Percentiles rank a stretch among this genome's conserved stretches.
These are phyloP conservation scores for Drosophila quinaria DNA, from an alignment of 2,888 invertebrate species.

Conservation along the genomic window DNA sequence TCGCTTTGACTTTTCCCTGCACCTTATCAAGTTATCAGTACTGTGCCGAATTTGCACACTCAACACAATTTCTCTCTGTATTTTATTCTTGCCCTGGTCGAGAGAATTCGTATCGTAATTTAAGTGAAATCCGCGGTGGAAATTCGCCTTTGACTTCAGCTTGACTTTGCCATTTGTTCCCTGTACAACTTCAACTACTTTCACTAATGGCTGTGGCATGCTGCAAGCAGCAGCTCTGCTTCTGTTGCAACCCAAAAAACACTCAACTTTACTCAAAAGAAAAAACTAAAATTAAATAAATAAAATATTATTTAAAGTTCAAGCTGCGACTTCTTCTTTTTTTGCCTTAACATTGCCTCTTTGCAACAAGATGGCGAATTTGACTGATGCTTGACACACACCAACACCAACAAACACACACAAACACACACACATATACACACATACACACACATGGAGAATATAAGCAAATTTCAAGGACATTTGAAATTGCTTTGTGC, in stretches of 20 bases:
- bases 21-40: constrained; percentile 17
- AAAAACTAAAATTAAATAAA: background rate
- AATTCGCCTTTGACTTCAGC: constrained; percentile 37
- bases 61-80: constrained; percentile 31
- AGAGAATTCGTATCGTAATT: constrained; percentile 63
- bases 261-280: background rate
- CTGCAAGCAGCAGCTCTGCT: background rate
- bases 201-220: background rate
- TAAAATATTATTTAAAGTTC: constrained; percentile 16
- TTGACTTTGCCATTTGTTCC: constrained; percentile 50
- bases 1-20: background rate
- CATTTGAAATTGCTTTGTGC: constrained; percentile 55
- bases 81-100: constrained; percentile 16
- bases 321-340: constrained; percentile 18
- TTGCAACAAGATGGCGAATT: constrained; percentile 58
- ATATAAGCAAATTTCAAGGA: constrained; percentile 53
- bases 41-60: constrained; percentile 49
- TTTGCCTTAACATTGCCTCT: constrained; percentile 23
- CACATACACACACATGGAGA: constrained; percentile 12
- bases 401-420: constrained; percentile 23
- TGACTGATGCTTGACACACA: constrained; percentile 42
- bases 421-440: constrained; percentile 15
- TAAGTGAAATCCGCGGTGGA: constrained; percentile 57
- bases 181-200: background rate
- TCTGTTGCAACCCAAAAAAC: background rate